Percentiles rank a stretch among this genome's conserved stretches.
phyloP scores from a whole-genome alignment of 2,888 invertebrate genomes.

The Polia nebulosa region DNA sequence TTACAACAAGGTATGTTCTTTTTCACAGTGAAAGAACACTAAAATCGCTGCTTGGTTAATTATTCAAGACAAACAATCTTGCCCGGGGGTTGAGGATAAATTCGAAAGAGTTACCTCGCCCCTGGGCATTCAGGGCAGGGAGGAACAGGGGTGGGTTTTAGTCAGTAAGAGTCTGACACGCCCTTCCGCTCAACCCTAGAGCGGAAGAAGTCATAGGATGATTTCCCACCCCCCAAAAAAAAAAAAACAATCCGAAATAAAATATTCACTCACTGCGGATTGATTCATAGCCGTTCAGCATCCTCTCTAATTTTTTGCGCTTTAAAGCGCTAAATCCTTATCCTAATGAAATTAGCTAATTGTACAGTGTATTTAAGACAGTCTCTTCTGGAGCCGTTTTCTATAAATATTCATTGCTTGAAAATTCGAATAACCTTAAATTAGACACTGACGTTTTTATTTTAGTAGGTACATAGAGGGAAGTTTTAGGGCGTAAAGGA shows the following conservation, averaged over 20 bases:
- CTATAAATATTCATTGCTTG: constrained; percentile 28
- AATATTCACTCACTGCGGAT: constrained; percentile 26
- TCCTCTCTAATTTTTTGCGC: constrained; percentile 8
- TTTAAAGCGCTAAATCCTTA: constrained; percentile 7
- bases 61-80: constrained; percentile 13
- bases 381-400: constrained; percentile 2
- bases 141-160: no score
- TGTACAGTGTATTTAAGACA: constrained; percentile 4
- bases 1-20: no score
- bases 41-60: neutral
- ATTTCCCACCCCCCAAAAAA: no score
- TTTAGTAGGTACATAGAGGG: neutral
- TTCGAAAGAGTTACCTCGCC: no score
- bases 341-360: constrained; percentile 36
- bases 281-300: constrained; percentile 13
- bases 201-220: no score
- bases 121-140: no score
- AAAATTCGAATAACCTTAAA: neutral
- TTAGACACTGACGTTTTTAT: neutral
- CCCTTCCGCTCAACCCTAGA: no score
- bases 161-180: no score
- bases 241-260: constrained; percentile 7
- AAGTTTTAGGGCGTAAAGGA: no score
- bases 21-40: neutral
- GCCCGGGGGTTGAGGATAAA: no score